Evolutionary conservation across 2,888 invertebrate genomes (phyloP).

Genomic region (Agrochola circellaris): DNA sequence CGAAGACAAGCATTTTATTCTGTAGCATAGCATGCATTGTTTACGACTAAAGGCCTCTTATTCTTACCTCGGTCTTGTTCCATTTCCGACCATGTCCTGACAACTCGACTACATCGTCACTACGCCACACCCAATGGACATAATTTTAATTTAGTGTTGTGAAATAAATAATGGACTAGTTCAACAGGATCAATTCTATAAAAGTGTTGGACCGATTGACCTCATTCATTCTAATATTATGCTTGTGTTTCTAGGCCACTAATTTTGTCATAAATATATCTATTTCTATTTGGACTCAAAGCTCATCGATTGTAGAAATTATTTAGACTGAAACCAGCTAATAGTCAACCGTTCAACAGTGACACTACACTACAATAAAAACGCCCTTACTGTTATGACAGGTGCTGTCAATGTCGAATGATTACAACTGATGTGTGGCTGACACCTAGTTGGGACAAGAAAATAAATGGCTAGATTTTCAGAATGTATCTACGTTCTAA

Average conservation of each 20-base stretch:
- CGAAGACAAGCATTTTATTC: background rate
- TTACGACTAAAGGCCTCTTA: background rate
- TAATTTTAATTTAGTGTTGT: constrained; percentile 13
- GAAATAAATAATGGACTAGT: constrained; percentile 19
- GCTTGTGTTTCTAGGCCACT: constrained; percentile 3
- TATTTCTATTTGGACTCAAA: background rate
- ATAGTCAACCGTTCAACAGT: background rate
- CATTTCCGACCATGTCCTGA: background rate
- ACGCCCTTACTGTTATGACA: background rate
- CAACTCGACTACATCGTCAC: background rate
- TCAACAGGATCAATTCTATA: constrained; percentile 21
- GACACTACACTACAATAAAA: no score
- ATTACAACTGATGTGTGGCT: background rate
- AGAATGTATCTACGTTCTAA: background rate
- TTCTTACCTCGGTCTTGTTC: background rate
- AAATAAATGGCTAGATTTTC: no score
- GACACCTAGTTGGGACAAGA: no score
- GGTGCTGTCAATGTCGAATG: background rate
- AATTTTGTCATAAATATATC: background rate
- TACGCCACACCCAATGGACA: background rate
- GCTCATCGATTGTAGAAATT: background rate
- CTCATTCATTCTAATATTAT: constrained; percentile 13
- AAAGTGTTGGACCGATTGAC: constrained; percentile 14
- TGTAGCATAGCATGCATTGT: background rate
- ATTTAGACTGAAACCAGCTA: background rate